Evolutionary conservation across 2,113 vertebrate genomes (phyloP), one percentile per base, ranked within the genome.

Genomic region (Ardeotis arabs): DNA sequence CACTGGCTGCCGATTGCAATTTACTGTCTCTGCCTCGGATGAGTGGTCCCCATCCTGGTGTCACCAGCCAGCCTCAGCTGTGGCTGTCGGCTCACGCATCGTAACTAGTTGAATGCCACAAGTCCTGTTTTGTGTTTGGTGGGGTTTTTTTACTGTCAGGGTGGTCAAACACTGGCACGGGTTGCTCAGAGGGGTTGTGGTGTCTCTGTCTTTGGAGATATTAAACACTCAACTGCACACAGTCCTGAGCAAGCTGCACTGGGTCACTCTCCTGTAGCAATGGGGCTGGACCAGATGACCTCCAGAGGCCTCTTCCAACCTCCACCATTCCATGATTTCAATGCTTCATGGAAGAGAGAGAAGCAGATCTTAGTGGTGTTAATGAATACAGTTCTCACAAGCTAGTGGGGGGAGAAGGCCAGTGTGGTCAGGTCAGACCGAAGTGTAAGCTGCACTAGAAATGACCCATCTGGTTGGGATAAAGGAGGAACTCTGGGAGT

Each of bases 301-400:
- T 50, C 44, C 64, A 60, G 47, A 84, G n/a, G 9, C 28, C 39
- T 81, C 21, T 55, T 59, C 35, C 45, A 59, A 1, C 12, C 33
- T 41, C 29, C 58, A n/a, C 7, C 0, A 0, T 49, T 25, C 63
- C 52, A 39, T 45, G 56, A 35, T 66, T 66, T 64, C 0, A 2
- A 6, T 44, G 25, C 20, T n/a, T 55, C 27, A 9, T n/a, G 73
- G n/a, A 15, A 23, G 10, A 66, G 39, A 59, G 17, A 12, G 68
- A 56, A 64, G 35, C 11, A 70, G 56, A 70, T 12, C 39, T 55
- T 45, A 35, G 21, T 60, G 35, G 21, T 50, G 28, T 31, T 35
- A n/a, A 35, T 27, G 10, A 41, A 58, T 7, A 17, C 49, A 50
- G 45, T 41, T 70, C 23, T 92, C 73, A 69, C 37, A 45, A 35